Conservation (phyloP, 2,797 vertebrate species). For the Intellagama lesueurii region DNA sequence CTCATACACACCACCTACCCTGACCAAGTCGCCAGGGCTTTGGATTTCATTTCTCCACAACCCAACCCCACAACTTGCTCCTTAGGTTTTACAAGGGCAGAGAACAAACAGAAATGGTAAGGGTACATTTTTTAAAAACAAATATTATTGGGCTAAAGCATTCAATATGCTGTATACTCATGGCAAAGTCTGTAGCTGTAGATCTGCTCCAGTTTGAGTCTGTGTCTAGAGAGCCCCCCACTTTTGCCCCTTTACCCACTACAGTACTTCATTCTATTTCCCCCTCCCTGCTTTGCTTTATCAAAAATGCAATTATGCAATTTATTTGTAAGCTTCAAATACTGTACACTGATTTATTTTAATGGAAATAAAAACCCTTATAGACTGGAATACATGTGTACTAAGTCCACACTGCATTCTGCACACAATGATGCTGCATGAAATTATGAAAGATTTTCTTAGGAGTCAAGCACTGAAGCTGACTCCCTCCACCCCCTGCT, state of each 20-base stretch:
- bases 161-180: too few relatives aligned
- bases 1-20: neutral
- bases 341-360: neutral
- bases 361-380: neutral
- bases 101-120: neutral
- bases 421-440: neutral
- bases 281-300: neutral
- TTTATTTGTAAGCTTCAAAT: neutral
- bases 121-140: neutral
- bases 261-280: neutral
- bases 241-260: neutral
- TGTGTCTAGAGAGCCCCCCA: neutral
- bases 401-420: neutral
- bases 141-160: too few relatives aligned
- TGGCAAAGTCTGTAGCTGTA: too few relatives aligned
- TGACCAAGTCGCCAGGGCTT: neutral
- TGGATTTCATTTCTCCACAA: neutral
- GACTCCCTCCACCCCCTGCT: neutral
- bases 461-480: neutral
- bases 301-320: neutral
- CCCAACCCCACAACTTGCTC: neutral
- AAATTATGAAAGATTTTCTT: neutral
- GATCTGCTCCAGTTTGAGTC: neutral
- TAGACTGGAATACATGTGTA: neutral
- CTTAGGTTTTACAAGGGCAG: neutral